Conservation (phyloP, 2,888 invertebrate genomes). For the Pasiphila rectangulata region DNA sequence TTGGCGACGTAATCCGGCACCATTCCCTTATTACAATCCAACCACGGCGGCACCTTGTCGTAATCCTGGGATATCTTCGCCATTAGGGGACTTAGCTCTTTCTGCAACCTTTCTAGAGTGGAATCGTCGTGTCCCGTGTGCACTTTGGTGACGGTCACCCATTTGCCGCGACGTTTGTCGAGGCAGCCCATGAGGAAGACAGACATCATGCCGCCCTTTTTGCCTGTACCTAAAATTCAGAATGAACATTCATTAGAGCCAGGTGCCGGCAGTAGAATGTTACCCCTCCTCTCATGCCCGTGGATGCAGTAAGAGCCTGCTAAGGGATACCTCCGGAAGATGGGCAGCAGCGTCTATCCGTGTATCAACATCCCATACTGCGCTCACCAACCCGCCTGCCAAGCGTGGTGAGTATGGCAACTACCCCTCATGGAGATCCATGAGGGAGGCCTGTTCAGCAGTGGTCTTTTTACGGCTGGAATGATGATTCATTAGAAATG, state of each 20-base stretch:
- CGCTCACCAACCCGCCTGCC: too few relatives aligned
- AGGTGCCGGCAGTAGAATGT: too few relatives aligned
- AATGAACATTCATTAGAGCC: not conserved
- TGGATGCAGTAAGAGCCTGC: too few relatives aligned
- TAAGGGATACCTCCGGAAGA: too few relatives aligned
- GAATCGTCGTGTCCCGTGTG: conserved; percentile 94
- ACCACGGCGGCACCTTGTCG: conserved; percentile 87
- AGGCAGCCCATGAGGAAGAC: conserved; percentile 96
- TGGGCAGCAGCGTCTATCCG: too few relatives aligned
- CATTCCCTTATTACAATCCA: conserved; percentile 90
- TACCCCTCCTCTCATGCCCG: too few relatives aligned
- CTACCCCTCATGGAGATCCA: too few relatives aligned
- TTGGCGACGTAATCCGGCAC: conserved; percentile 93
- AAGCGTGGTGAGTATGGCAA: too few relatives aligned
- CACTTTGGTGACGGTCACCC: conserved; percentile 96
- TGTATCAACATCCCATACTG: too few relatives aligned
- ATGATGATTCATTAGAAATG: too few relatives aligned
- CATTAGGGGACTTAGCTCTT: conserved; percentile 82
- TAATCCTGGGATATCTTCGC: conserved; percentile 89
- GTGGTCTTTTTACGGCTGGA: too few relatives aligned
- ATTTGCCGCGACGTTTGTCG: conserved; percentile 83
- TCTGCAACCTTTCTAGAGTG: conserved; percentile 88
- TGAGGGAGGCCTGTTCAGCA: too few relatives aligned
- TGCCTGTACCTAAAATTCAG: conserved; percentile 83
- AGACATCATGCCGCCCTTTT: conserved; percentile 95